A percentile compares a stretch with the other conserved stretches of the same genome.
Evolutionary conservation across 1,140 invertebrate genomes (phyloP).

Genomic region (Liolophura sinensis): DNA sequence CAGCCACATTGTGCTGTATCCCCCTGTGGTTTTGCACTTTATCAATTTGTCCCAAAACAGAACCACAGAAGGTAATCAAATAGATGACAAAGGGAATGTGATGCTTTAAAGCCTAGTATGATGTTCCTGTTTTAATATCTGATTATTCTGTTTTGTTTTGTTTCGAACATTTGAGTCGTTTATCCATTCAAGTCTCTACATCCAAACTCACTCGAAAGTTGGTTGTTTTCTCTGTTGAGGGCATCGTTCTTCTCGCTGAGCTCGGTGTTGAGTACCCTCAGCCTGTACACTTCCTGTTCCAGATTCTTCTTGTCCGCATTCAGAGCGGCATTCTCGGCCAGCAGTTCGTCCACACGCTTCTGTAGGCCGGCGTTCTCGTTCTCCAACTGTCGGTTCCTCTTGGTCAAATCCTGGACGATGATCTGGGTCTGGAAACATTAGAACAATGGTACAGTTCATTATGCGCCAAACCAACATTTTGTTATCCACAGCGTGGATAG

Average conservation of each 20-base stretch:
- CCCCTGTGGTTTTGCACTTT: too few species aligned
- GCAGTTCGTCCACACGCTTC: conserved; percentile 50
- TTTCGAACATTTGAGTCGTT: background rate
- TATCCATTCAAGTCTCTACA: background rate
- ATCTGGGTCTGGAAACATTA: conserved; percentile 41
- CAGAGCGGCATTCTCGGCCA: conserved; percentile 39
- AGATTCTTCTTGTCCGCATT: conserved; percentile 51
- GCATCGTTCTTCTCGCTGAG: conserved; percentile 52
- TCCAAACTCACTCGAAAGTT: conserved; percentile 45
- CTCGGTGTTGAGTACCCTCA: conserved; percentile 50
- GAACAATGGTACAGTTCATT: background rate
- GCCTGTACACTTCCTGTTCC: conserved; percentile 45
- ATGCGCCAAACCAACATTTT: background rate
- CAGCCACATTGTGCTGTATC: too few species aligned
- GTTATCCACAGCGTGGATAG: too few species aligned
- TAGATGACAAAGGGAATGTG: too few species aligned
- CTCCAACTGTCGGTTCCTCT: conserved; percentile 55
- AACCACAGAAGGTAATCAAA: too few species aligned
- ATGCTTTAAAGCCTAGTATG: too few species aligned
- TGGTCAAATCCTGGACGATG: conserved; percentile 53
- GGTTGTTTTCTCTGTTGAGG: conserved; percentile 56
- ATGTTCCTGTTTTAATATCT: too few species aligned
- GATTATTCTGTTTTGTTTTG: too few species aligned
- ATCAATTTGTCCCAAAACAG: too few species aligned
- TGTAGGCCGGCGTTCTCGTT: conserved; percentile 50